These are phyloP conservation scores for Branchipolynoe longqiensis DNA, from an alignment of 2,888 invertebrate species.

Conservation along the genomic window DNA sequence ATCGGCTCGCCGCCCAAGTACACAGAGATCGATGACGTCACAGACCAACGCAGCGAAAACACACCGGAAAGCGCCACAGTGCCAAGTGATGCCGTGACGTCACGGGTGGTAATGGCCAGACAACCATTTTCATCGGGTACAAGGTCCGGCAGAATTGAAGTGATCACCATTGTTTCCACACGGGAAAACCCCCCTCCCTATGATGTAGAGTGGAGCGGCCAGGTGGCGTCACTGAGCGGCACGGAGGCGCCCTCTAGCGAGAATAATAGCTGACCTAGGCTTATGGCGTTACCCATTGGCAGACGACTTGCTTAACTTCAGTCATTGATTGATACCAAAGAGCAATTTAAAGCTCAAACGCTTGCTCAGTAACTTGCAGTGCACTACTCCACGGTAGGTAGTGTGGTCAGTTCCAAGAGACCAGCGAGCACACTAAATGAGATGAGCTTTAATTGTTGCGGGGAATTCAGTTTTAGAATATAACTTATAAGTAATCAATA, in stretches of 20 bases:
- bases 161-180: constrained; percentile 29
- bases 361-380: too few species aligned
- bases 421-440: too few species aligned
- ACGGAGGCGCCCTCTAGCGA: background rate
- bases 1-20: constrained; percentile 14
- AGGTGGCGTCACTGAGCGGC: constrained; percentile 14
- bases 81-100: background rate
- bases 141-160: constrained; percentile 20
- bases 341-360: too few species aligned
- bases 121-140: background rate
- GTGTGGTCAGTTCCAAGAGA: too few species aligned
- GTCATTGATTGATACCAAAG: too few species aligned
- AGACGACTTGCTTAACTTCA: too few species aligned
- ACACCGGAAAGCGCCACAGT: background rate
- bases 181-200: constrained; percentile 11
- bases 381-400: too few species aligned
- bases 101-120: background rate
- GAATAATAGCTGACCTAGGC: background rate
- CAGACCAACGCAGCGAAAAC: background rate
- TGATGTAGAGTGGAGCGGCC: background rate
- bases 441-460: too few species aligned
- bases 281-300: background rate
- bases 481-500: too few species aligned
- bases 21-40: constrained; percentile 17
- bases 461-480: too few species aligned